Evolutionary conservation across 2,113 vertebrate genomes (phyloP).

Genomic region (Prionailurus bengalensis): DNA sequence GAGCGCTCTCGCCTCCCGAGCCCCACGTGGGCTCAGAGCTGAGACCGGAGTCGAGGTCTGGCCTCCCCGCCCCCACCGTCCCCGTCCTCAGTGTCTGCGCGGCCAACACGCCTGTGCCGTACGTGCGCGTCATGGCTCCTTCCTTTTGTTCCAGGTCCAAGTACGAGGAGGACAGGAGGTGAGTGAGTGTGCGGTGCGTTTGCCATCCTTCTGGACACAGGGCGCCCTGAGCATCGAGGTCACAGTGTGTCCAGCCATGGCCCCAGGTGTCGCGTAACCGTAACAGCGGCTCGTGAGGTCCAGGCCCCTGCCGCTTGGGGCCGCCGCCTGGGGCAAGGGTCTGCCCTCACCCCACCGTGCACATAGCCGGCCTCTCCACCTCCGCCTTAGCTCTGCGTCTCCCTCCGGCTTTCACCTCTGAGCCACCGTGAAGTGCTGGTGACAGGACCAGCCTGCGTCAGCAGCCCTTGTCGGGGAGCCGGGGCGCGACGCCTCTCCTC

Average conservation of each 20-base stretch:
- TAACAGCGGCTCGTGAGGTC: not conserved
- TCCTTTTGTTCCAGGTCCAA: constrained; percentile 86
- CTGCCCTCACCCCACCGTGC: not conserved
- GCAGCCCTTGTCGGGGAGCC: not conserved
- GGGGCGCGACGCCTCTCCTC: not conserved
- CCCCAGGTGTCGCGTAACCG: not conserved
- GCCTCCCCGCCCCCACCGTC: not conserved
- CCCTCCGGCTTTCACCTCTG: not conserved
- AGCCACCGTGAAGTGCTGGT: not conserved
- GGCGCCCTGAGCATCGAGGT: not conserved
- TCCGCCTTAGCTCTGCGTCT: not conserved
- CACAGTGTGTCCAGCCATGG: not conserved
- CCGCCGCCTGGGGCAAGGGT: not conserved
- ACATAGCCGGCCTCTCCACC: not conserved
- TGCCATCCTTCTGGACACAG: not conserved
- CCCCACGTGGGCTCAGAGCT: not conserved
- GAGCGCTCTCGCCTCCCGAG: not conserved
- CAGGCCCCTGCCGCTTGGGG: not conserved
- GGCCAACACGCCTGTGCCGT: not conserved
- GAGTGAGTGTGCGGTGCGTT: constrained; percentile 60
- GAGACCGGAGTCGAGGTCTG: not conserved
- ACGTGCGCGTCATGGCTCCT: constrained; percentile 27
- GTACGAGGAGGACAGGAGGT: constrained; percentile 92
- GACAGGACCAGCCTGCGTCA: not conserved
- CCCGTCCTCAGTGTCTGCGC: not conserved